Conservation (phyloP, 2,888 invertebrate genomes). For the Drosophila vallismaia region DNA sequence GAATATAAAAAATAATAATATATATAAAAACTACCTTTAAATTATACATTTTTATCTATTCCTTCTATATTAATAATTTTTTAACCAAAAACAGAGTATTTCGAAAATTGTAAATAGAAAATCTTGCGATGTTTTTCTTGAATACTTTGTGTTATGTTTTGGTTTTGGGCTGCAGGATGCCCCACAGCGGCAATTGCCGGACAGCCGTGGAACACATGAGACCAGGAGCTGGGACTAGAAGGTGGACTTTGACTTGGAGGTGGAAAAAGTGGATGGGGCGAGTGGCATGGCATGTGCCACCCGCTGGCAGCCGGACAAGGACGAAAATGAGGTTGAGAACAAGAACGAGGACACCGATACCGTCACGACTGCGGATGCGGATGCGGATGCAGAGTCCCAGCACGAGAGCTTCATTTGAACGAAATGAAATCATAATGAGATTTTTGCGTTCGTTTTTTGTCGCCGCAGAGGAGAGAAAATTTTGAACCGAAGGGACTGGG, state of each 20-base stretch:
- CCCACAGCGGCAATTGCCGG: constrained; percentile 69
- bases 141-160: neutral
- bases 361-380: constrained; percentile 7
- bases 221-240: constrained; percentile 48
- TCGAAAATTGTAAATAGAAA: neutral
- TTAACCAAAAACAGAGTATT: neutral
- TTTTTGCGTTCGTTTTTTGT: constrained; percentile 73
- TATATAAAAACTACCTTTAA: no score
- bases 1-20: no score
- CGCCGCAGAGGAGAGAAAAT: constrained; percentile 39
- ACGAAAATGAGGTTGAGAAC: constrained; percentile 5
- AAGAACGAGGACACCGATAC: constrained; percentile 18
- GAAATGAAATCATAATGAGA: constrained; percentile 80
- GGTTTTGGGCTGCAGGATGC: constrained; percentile 47
- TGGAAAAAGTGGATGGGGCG: neutral
- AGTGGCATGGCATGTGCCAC: constrained; percentile 5
- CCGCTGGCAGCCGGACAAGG: constrained; percentile 55
- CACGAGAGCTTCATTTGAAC: constrained; percentile 77
- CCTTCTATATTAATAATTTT: no score
- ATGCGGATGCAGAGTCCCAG: constrained; percentile 52
- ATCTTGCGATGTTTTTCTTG: neutral
- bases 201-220: constrained; percentile 67
- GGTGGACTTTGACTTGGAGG: neutral
- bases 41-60: no score
- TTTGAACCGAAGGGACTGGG: constrained; percentile 6